Evolutionary conservation across 2,888 invertebrate genomes (phyloP).

Genomic region (Watsonalla binaria): DNA sequence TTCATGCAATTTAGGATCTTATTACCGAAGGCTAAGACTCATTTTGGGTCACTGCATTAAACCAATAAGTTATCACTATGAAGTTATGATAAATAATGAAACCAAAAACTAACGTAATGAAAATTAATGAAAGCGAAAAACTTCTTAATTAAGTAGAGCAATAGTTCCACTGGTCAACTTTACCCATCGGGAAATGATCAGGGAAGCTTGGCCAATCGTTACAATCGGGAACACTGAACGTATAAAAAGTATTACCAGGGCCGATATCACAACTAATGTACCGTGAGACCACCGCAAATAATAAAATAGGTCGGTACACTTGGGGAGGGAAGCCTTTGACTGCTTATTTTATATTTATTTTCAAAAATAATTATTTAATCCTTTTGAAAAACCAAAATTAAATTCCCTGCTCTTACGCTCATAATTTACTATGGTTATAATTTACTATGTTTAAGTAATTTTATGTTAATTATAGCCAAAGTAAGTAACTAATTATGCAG

Average conservation of each 20-base stretch:
- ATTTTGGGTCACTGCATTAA: no score
- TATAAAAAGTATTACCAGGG: constrained; percentile 6
- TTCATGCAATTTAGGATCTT: no score
- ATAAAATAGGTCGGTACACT: constrained; percentile 3
- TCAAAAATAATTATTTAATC: neutral
- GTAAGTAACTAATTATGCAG: no score
- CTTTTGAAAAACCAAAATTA: neutral
- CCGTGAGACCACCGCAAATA: constrained; percentile 6
- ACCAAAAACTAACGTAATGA: no score
- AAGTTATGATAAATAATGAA: no score
- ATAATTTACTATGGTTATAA: no score
- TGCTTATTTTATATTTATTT: neutral
- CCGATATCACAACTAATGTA: constrained; percentile 10
- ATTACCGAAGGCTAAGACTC: no score
- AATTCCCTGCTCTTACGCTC: no score
- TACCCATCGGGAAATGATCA: neutral
- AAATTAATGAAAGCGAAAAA: no score
- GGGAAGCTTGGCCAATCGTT: constrained; percentile 6
- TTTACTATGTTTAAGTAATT: no score
- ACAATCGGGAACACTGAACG: constrained; percentile 4
- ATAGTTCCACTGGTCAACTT: neutral
- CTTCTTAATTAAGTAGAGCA: neutral
- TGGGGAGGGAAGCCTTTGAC: neutral
- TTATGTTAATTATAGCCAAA: no score
- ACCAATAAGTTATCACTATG: no score